Evolutionary conservation across 2,888 invertebrate species (phyloP), one percentile per base, ranked within the genome.

Genomic region (Laspeyria flexula): DNA sequence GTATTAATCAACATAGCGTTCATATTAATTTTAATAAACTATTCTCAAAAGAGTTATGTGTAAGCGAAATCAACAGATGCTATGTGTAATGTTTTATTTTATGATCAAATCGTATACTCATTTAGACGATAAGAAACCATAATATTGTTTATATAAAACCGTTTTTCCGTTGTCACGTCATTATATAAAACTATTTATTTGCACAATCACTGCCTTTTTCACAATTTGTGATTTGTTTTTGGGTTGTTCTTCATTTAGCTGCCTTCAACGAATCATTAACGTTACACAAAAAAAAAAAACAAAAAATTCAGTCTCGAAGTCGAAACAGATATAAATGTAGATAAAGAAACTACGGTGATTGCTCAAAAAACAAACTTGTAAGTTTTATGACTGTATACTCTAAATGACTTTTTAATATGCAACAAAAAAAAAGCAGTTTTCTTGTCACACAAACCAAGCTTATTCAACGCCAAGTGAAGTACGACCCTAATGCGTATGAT

Each of bases 81-180:
- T 69, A 66, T 55, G 29, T 73, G 65, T 67, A 69, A 65, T 71
- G n/a, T 71, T 75, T 63, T 75, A 69, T 74, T 73, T 69, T 78
- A 83, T 76, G 89, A 89, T 86, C 89, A 90, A 90, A 78, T 77
- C 77, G 80, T 88, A 88, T 90, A 90, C 90, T 90, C 88, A 87
- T 65, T 72, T 82, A 82, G 82, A 60, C 64, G 47, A 43, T 83
- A 84, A 79, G 79, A 23, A 65, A 61, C 62, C 69, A 56, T 62
- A 60, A 53, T 62, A 10, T 60, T 52, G 16, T 42, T 29, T 29
- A 40, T 33, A 37, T 48, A 30, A 25, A 43, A 27, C 12, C 42
- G 6, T 33, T 41, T 58, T 47, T 40, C 51, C 25, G 16, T 42
- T 21, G 15, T 48, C 13, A 11, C 45, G 25, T 50, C 44, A 48